These are phyloP conservation scores for Neotragus moschatus DNA, from an alignment of 2,113 vertebrate species.

Conservation along the genomic window DNA sequence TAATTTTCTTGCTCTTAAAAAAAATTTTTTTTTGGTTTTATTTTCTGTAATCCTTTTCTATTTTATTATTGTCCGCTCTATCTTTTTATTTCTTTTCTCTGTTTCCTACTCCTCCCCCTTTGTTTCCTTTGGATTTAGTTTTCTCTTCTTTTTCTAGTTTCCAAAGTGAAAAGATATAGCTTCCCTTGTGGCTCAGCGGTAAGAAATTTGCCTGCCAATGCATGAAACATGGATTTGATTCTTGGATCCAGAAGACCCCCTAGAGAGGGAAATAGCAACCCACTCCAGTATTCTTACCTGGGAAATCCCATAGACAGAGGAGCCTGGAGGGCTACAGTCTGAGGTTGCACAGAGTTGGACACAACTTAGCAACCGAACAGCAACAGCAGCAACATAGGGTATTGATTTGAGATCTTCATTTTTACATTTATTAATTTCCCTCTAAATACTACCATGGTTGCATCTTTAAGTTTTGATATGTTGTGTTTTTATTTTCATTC, in stretches of 20 bases:
- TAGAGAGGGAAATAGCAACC: not conserved
- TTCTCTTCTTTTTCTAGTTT: not conserved
- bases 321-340: not conserved
- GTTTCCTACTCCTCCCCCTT: not conserved
- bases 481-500: not conserved
- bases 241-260: not conserved
- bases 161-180: not conserved
- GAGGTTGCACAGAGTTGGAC: not conserved
- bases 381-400: not conserved
- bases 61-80: not conserved
- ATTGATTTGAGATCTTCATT: not conserved
- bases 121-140: not conserved
- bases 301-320: not conserved
- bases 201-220: not conserved
- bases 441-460: not conserved
- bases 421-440: not conserved
- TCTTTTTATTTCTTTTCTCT: not conserved
- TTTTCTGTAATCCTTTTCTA: not conserved
- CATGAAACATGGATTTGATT: not conserved
- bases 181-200: not conserved
- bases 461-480: not conserved
- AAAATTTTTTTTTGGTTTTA: not conserved
- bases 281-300: not conserved
- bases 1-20: not conserved
- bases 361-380: not conserved